Evolutionary conservation across 1,140 invertebrate species (phyloP).

Genomic region (Tetraneura akinire): DNA sequence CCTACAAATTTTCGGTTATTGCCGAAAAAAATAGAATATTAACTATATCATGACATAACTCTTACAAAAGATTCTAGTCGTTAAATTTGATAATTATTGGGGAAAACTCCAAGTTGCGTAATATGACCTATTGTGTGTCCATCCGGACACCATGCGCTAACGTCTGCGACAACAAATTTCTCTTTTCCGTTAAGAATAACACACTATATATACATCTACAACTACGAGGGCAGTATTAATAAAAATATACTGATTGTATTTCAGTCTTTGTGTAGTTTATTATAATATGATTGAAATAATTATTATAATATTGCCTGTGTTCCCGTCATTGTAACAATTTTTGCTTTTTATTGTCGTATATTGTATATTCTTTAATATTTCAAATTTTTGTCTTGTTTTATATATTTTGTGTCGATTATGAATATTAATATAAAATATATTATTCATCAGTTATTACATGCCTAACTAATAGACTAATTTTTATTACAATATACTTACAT

Average conservation of each 20-base stretch:
- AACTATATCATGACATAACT: slow-evolving; percentile 2
- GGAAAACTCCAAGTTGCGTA: slow-evolving; percentile 20
- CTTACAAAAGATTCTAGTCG: background rate
- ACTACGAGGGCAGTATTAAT: background rate
- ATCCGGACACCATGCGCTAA: background rate
- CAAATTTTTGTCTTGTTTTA: background rate
- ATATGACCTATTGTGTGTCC: slow-evolving; percentile 37
- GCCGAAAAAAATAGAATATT: no score
- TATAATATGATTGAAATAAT: background rate
- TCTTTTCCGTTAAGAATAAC: background rate
- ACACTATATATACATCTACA: background rate
- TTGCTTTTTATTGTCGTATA: background rate
- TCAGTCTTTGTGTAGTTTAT: background rate
- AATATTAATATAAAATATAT: no score
- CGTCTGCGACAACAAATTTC: slow-evolving; percentile 29
- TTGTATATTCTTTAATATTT: no score
- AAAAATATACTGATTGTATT: background rate
- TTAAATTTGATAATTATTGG: slow-evolving; percentile 32
- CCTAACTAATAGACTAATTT: no score
- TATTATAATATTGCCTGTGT: background rate
- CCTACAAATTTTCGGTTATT: background rate
- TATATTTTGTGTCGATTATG: no score
- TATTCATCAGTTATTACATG: no score
- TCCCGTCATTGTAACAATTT: background rate
- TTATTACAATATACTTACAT: no score